Evolutionary conservation across 2,113 vertebrate species (phyloP), one percentile per base, ranked within the genome.

Genomic region (Anas platyrhynchos): DNA sequence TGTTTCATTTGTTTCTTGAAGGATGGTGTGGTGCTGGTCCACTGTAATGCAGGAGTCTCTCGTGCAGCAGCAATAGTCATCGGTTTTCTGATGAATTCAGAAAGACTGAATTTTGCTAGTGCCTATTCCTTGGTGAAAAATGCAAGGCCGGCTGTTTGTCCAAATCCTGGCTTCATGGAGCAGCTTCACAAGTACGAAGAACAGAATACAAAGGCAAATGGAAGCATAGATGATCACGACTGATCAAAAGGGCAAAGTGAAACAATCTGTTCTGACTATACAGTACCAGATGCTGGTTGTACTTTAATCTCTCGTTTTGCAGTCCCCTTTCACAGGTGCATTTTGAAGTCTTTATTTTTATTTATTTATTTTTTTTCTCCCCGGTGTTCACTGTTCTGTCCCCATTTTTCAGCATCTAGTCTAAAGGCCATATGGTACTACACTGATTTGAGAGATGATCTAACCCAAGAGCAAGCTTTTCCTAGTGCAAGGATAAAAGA

Each of bases 11-110:
- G 73, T 97, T 86, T 97, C 41, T 91, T 93, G 88, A 95, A 99
- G 99, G 98, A 98, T 88, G 98, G 99, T 2, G 98, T 99, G 56
- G 98, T 99, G 31, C 96, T 99, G 88, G 98, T 99, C 80, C 99
- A 99, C 96, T 99, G 99, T 69, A 99, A 99, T 26, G 97, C 99
- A 23, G 99, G 99, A 54, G 98, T 99, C 80, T 99, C 99, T 38
- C 98, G 99, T 46, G 98, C 99, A 17, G 98, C 99, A 0, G 98
- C 99, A 2, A 95, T 99, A 71, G 96, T 99, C 88, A 99, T 98
- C 43, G 99, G 99, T 69, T 99, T 99, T 97, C 97, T 99, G 82
- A 99, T 99, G 98, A 97, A 98, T 73, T 98, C 97, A 46, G 98
- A 99, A 71, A 96, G 98, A 93, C 98, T 98, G 82, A 97, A 97